Conservation (phyloP, 2,113 vertebrate species). For the Psittacara wagleri region DNA sequence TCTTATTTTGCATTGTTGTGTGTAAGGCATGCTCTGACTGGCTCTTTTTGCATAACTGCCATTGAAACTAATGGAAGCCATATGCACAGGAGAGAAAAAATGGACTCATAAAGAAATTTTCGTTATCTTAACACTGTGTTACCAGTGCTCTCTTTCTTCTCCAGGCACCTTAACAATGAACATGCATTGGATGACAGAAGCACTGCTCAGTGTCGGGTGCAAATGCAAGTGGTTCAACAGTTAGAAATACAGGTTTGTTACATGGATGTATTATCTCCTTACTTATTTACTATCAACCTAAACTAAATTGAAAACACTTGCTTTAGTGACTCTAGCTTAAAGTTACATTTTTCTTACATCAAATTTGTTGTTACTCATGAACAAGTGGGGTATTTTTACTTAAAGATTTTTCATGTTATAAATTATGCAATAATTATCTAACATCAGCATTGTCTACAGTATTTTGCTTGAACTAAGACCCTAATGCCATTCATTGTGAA, state of each 20-base stretch:
- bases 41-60: neutral
- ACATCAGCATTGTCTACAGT: conserved; percentile 11
- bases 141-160: conserved; percentile 40
- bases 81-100: neutral
- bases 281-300: neutral
- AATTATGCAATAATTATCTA: conserved; percentile 52
- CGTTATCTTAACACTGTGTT: neutral
- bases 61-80: neutral
- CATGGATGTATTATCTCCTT: neutral
- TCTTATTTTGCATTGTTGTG: neutral
- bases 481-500: neutral
- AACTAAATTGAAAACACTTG: conserved; percentile 8
- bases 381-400: neutral
- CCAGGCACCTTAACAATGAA: conserved; percentile 98
- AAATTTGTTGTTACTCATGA: neutral
- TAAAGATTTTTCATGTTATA: conserved; percentile 26
- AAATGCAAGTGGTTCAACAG: conserved; percentile 99
- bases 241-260: conserved; percentile 96
- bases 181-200: conserved; percentile 97
- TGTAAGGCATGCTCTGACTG: neutral
- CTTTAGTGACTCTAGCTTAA: conserved; percentile 3
- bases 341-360: neutral
- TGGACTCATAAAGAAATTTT: neutral
- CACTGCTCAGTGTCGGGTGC: conserved; percentile 97
- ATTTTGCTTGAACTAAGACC: conserved; percentile 45